A percentile compares a stretch with the other conserved stretches of the same genome.
phyloP scores from a whole-genome alignment of 2,797 vertebrate genomes.

The Periophthalmus magnuspinnatus region DNA sequence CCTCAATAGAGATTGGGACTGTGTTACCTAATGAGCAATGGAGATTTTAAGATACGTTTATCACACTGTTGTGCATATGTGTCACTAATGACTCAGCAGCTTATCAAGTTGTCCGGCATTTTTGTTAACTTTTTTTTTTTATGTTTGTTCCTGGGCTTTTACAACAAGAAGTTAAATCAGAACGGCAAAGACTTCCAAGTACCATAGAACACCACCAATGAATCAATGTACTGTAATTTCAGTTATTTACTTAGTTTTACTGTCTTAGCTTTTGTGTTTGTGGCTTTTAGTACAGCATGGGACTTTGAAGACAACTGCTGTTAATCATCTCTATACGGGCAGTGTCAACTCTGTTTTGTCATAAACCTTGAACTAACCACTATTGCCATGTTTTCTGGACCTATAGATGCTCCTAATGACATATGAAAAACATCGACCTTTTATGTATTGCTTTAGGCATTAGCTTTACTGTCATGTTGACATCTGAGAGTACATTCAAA shows the following conservation, averaged over 20 bases:
- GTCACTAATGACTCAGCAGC: neutral
- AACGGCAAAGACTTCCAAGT: neutral
- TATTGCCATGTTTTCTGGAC: neutral
- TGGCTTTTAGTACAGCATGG: neutral
- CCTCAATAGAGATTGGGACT: too few relatives aligned
- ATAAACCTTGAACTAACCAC: neutral
- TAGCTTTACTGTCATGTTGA: slow-evolving; percentile 14
- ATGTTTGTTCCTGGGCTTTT: neutral
- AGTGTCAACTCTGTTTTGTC: neutral
- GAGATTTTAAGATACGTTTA: neutral
- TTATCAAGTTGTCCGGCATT: neutral
- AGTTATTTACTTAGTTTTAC: neutral
- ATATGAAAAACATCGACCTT: neutral
- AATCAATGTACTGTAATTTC: neutral
- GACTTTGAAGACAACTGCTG: neutral
- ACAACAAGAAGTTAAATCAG: neutral
- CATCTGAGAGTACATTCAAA: slow-evolving; percentile 21
- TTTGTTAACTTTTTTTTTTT: neutral
- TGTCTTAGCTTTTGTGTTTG: neutral
- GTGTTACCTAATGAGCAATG: neutral
- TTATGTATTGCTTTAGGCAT: slow-evolving; percentile 4
- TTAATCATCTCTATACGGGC: neutral
- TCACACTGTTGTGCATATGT: neutral
- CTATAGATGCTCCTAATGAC: neutral
- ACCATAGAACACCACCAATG: neutral